A percentile compares a stretch with the other conserved stretches of the same genome.
Conservation (phyloP, 2,113 vertebrate genomes). For the Solea senegalensis region DNA sequence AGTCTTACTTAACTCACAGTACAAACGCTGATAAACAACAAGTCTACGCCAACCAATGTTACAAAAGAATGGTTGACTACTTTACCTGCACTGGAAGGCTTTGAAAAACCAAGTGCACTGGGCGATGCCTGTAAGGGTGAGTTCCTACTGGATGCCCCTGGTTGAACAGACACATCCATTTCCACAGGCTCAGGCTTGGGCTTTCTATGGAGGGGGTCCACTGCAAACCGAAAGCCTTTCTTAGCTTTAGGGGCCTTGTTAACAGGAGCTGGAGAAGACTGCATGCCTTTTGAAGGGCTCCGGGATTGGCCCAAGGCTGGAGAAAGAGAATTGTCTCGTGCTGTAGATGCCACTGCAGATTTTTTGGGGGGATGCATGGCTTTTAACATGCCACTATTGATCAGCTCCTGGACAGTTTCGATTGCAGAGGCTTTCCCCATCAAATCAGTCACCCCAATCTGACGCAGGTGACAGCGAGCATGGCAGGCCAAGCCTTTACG, state of each 20-base stretch:
- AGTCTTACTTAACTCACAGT: no score
- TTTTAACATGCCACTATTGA: conserved; percentile 62
- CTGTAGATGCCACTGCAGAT: conserved; percentile 8
- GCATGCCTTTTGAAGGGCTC: conserved; percentile 17
- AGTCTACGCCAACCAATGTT: background rate
- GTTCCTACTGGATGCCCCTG: conserved; percentile 3
- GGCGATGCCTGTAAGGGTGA: conserved; percentile 19
- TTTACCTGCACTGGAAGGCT: conserved; percentile 53
- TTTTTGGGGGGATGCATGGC: background rate
- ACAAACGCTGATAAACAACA: no score
- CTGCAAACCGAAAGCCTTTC: conserved; percentile 76
- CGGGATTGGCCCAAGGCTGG: conserved; percentile 3
- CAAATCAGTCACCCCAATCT: conserved; percentile 81
- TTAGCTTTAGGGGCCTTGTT: conserved; percentile 76
- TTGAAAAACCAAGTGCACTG: conserved; percentile 10
- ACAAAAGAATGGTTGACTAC: background rate
- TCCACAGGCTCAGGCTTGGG: conserved; percentile 80
- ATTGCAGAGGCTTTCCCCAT: conserved; percentile 81
- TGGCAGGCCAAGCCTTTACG: conserved; percentile 84
- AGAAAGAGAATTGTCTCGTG: conserved; percentile 20
- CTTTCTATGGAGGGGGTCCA: conserved; percentile 74
- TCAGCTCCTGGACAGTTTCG: conserved; percentile 77
- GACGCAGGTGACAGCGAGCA: conserved; percentile 82
- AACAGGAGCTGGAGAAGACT: conserved; percentile 45
- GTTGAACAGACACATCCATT: conserved; percentile 48